A percentile compares a stretch with the other conserved stretches of the same genome.
Evolutionary conservation across 37 sponge, comb jelly and placozoan genomes (phyloP).

Genomic region (Ephydatia muelleri): DNA sequence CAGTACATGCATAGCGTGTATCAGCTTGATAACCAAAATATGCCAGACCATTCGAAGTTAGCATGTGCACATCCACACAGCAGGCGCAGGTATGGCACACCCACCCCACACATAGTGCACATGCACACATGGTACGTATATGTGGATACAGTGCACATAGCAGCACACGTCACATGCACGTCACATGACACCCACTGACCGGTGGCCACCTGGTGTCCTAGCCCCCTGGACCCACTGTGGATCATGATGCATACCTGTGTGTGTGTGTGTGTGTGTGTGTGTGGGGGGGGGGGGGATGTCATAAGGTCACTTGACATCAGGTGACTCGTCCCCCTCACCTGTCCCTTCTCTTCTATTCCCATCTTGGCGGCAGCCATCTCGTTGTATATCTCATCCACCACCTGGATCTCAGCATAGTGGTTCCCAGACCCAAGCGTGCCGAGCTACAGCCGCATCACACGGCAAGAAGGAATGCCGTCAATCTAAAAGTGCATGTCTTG

Average conservation of each 20-base stretch:
- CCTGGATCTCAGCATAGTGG: constrained; percentile 99
- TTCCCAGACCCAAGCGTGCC: constrained; percentile 99
- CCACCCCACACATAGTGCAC: not conserved
- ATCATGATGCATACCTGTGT: constrained; percentile 96
- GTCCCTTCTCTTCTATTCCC: constrained; percentile 94
- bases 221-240: constrained; percentile 97
- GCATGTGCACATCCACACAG: too few species aligned
- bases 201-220: constrained; percentile 98
- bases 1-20: too few species aligned
- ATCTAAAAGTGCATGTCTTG: not conserved
- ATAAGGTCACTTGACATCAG: not conserved
- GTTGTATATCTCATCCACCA: constrained; percentile 98
- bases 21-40: too few species aligned
- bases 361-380: constrained; percentile 88
- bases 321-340: constrained; percentile 13
- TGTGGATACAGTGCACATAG: not conserved
- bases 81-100: too few species aligned
- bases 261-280: not conserved
- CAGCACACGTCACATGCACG: not conserved
- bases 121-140: not conserved
- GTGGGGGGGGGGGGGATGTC: too few species aligned
- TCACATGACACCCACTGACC: constrained; percentile 37
- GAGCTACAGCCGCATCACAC: constrained; percentile 51
- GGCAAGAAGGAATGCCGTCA: not conserved
- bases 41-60: too few species aligned